Conservation (phyloP, 2,797 vertebrate species). For the Danio albolineatus region DNA sequence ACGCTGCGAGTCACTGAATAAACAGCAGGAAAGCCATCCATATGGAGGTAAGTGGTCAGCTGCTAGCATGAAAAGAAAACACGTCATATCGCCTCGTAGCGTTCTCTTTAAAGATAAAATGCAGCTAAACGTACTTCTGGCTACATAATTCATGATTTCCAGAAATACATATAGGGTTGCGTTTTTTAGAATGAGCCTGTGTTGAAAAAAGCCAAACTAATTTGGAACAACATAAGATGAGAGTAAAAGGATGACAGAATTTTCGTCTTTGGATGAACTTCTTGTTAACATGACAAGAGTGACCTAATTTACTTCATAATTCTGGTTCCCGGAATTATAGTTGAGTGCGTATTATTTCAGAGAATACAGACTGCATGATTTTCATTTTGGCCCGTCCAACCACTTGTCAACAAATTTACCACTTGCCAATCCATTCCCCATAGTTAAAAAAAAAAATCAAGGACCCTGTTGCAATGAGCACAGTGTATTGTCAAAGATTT, state of each 20-base stretch:
- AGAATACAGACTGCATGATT: background rate
- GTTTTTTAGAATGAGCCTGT: no score
- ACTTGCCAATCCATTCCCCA: background rate
- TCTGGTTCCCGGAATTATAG: background rate
- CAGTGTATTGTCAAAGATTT: background rate
- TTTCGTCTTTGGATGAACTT: constrained; percentile 1
- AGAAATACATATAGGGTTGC: no score
- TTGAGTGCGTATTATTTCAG: background rate
- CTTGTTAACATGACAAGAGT: background rate
- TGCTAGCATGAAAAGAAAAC: no score
- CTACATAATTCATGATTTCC: no score
- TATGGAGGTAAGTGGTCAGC: no score
- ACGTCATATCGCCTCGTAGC: no score
- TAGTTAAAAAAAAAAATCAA: background rate
- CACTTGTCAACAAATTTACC: background rate
- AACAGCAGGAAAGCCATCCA: no score
- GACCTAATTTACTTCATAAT: background rate
- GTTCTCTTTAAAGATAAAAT: no score
- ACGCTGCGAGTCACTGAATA: no score
- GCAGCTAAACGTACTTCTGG: no score
- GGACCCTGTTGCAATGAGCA: background rate
- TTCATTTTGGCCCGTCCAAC: background rate
- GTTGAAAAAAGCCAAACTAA: background rate
- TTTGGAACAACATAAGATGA: background rate
- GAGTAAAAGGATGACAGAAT: background rate